A percentile compares a stretch with the other conserved stretches of the same genome.
Evolutionary conservation across 2,888 invertebrate genomes (phyloP).

Genomic region (Drosophila colorata): DNA sequence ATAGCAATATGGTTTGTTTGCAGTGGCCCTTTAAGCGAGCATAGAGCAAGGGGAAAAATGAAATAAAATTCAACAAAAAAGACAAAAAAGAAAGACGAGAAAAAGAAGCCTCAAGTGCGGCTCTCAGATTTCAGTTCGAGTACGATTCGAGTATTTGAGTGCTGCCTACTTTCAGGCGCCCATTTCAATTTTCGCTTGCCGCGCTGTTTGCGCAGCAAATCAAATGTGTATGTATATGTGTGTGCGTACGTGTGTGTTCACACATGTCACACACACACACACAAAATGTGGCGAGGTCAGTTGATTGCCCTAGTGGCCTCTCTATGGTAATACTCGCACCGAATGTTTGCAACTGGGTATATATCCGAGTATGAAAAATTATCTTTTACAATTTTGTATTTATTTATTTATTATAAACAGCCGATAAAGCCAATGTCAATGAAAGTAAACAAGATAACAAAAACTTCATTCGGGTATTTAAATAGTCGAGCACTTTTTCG

Average conservation of each 20-base stretch:
- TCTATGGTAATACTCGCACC: slow-evolving; percentile 10
- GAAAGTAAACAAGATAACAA: too few relatives aligned
- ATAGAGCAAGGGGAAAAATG: neutral
- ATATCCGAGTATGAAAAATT: neutral
- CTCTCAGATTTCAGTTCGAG: slow-evolving; percentile 41
- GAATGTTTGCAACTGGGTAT: slow-evolving; percentile 4
- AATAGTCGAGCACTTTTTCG: slow-evolving; percentile 4
- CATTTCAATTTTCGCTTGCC: slow-evolving; percentile 21
- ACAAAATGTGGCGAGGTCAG: slow-evolving; percentile 51
- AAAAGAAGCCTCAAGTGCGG: slow-evolving; percentile 20
- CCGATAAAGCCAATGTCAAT: too few relatives aligned
- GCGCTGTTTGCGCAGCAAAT: slow-evolving; percentile 28
- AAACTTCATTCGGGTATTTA: slow-evolving; percentile 10
- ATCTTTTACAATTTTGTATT: too few relatives aligned
- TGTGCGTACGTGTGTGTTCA: slow-evolving; percentile 10
- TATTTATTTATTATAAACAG: too few relatives aligned
- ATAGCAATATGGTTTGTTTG: slow-evolving; percentile 33
- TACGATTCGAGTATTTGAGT: slow-evolving; percentile 23
- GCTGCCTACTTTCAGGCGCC: slow-evolving; percentile 48
- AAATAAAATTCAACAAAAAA: neutral
- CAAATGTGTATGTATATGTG: slow-evolving; percentile 18
- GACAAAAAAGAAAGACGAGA: slow-evolving; percentile 1
- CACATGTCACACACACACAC: slow-evolving; percentile 29
- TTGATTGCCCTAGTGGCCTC: slow-evolving; percentile 45
- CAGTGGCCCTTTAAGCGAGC: slow-evolving; percentile 21